Evolutionary conservation across 2,888 invertebrate species (phyloP).

Genomic region (Periphyllus acericola): DNA sequence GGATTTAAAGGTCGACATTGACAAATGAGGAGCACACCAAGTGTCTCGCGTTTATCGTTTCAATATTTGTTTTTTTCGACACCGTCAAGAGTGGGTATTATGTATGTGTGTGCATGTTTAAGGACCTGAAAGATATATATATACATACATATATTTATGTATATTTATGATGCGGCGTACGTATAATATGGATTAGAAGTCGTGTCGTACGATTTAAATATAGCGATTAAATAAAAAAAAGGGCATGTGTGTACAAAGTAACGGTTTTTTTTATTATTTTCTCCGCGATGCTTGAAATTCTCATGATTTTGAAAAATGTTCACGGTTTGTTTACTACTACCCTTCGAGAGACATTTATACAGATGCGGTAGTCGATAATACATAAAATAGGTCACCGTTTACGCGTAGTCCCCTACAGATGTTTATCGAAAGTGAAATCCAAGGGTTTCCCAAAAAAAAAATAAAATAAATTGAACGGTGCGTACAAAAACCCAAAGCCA

Average conservation of each 20-base stretch:
- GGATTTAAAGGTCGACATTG: constrained; percentile 62
- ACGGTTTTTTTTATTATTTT: constrained; percentile 49
- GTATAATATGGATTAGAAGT: constrained; percentile 32
- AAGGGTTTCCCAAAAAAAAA: constrained; percentile 15
- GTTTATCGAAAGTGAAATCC: background rate
- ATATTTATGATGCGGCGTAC: background rate
- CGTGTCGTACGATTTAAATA: constrained; percentile 56
- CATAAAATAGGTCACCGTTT: constrained; percentile 39
- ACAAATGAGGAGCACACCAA: constrained; percentile 57
- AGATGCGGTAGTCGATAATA: constrained; percentile 48
- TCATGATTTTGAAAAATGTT: constrained; percentile 59
- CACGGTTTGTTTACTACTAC: constrained; percentile 59
- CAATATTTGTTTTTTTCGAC: constrained; percentile 58
- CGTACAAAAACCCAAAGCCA: background rate
- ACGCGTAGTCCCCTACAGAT: background rate
- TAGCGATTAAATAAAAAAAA: constrained; percentile 40
- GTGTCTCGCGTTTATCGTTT: constrained; percentile 59
- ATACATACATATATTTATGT: too few species aligned
- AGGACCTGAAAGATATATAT: constrained; percentile 10
- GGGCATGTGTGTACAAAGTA: constrained; percentile 36
- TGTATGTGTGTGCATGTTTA: background rate
- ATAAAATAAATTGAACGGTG: background rate
- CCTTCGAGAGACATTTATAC: constrained; percentile 12
- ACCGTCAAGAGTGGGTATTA: constrained; percentile 34
- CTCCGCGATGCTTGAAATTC: constrained; percentile 42